Evolutionary conservation across 2,888 invertebrate genomes (phyloP).

Genomic region (Pollenia angustigena): DNA sequence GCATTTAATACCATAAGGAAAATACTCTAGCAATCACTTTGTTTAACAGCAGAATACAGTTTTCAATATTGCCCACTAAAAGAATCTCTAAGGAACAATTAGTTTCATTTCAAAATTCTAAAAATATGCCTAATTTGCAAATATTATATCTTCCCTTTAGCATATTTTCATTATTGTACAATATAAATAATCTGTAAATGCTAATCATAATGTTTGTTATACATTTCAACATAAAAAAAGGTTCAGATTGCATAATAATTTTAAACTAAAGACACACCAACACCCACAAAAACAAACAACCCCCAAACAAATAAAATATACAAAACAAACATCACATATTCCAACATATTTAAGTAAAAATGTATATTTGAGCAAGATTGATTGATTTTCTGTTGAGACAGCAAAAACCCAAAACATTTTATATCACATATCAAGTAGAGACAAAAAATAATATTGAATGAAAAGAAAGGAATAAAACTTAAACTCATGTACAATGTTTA

Average conservation of each 20-base stretch:
- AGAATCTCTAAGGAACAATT: no score
- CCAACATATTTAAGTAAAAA: no score
- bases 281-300: background rate
- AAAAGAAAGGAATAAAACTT: background rate
- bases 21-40: no score
- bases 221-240: conserved; percentile 11
- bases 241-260: conserved; percentile 48
- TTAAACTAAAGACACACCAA: background rate
- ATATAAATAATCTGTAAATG: background rate
- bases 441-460: background rate
- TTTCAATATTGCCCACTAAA: no score
- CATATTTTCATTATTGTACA: background rate
- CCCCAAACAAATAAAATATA: no score
- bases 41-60: no score
- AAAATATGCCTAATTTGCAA: no score
- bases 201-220: conserved; percentile 49
- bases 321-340: no score
- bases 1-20: no score
- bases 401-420: conserved; percentile 31
- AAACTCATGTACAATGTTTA: conserved; percentile 8
- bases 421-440: conserved; percentile 32
- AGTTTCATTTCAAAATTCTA: no score
- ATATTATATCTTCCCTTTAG: background rate
- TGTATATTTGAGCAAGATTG: conserved; percentile 51
- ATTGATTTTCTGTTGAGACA: conserved; percentile 56